These are phyloP conservation scores for Rhinolophus sinicus DNA, from an alignment of 2,113 vertebrate species.

Conservation along the genomic window DNA sequence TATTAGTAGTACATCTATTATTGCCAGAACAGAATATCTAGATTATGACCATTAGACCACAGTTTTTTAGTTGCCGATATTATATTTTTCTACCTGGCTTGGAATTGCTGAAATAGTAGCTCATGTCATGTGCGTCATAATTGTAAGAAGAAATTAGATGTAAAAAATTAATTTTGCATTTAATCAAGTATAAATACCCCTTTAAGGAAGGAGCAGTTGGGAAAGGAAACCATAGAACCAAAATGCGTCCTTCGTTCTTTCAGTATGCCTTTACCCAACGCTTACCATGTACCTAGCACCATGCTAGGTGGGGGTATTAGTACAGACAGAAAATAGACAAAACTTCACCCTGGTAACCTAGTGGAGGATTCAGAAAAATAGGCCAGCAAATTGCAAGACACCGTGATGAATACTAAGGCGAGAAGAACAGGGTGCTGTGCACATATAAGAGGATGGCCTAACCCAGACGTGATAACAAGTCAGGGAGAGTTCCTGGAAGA, in stretches of 20 bases:
- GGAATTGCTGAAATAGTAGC: not conserved
- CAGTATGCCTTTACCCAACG: not conserved
- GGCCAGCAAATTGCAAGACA: not conserved
- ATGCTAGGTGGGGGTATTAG: not conserved
- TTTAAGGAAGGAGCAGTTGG: not conserved
- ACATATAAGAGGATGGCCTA: not conserved
- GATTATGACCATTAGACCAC: not conserved
- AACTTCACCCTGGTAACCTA: not conserved
- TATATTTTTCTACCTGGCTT: not conserved
- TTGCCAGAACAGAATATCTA: not conserved
- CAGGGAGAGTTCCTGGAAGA: not conserved
- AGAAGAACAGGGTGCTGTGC: not conserved
- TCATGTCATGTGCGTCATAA: not conserved
- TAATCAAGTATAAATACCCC: not conserved
- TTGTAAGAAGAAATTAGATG: not conserved
- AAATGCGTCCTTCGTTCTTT: not conserved
- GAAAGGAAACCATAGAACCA: not conserved
- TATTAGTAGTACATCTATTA: not conserved
- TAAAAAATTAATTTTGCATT: not conserved
- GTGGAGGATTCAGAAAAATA: not conserved
- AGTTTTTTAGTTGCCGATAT: not conserved
- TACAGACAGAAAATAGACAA: not conserved
- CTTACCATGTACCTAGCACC: not conserved
- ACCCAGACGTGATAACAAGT: not conserved
- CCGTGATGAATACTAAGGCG: not conserved